Evolutionary conservation across 1,140 invertebrate genomes (phyloP).

Genomic region (Trichomalopsis sarcophagae): DNA sequence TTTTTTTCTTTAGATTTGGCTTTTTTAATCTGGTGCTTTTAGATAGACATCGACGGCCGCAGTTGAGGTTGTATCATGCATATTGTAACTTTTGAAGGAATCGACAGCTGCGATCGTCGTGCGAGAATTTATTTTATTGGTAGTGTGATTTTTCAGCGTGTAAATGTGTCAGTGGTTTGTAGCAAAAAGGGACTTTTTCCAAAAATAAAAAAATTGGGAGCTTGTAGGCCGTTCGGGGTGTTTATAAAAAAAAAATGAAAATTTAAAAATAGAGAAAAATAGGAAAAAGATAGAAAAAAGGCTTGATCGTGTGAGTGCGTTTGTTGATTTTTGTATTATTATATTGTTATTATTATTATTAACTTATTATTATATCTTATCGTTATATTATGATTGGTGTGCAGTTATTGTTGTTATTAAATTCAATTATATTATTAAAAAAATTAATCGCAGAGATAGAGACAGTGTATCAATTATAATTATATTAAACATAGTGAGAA

Average conservation of each 20-base stretch:
- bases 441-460: background rate
- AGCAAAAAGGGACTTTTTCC: background rate
- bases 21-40: slow-evolving; percentile 36
- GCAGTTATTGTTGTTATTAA: slow-evolving; percentile 34
- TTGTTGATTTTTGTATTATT: slow-evolving; percentile 1
- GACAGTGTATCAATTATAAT: background rate
- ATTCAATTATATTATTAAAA: slow-evolving; percentile 33
- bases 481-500: background rate
- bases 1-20: slow-evolving; percentile 14
- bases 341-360: slow-evolving; percentile 53
- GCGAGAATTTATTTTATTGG: background rate
- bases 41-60: background rate
- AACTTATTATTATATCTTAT: background rate
- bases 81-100: background rate
- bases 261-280: slow-evolving; percentile 42
- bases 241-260: background rate
- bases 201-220: background rate
- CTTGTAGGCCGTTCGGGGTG: background rate
- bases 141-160: background rate
- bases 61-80: background rate
- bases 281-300: slow-evolving; percentile 51
- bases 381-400: slow-evolving; percentile 19
- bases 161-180: background rate
- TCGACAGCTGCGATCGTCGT: background rate
- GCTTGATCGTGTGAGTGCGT: slow-evolving; percentile 41